Evolutionary conservation across 2,888 invertebrate genomes (phyloP), one percentile per base, ranked within the genome.

Genomic region (Perizoma affinitatum): DNA sequence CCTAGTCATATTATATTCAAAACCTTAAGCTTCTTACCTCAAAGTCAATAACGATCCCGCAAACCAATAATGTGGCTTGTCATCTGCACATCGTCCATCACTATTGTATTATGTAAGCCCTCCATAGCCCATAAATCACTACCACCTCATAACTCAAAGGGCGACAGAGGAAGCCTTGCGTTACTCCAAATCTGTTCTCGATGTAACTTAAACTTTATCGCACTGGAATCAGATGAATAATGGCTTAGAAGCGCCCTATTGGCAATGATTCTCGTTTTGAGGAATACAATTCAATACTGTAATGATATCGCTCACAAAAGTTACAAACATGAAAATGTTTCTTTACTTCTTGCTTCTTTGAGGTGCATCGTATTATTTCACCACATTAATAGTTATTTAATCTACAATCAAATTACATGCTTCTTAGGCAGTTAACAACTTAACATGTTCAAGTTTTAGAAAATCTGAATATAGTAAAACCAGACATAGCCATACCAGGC

Each of bases 61-160:
- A 67, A 79, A 75, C 76, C 82, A 80, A 83, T 83, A 84, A 79
- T 78, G 75, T 70, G 75, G 71, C 69, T 66, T 73, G 74, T 77
- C 79, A 78, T 77, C 74, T 70, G 69, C 70, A 69, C 71, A 72
- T 77, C 82, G 77, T 83, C 77, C 74, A 80, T 85, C 84, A 81
- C 82, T 83, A 87, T 83, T 80, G 80, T 80, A 73, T 73, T 73
- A 73, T 62, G 68, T 69, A 67, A 73, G 68, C 73, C 74, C 74
- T 71, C 71, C 48, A 41, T 53, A 48, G 44, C 71, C 71, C 79
- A 84, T 89, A 88, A 87, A 89, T 88, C 89, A 88, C 80, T 63
- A 68, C 70, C 64, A 74, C 73, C 77, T 83, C 82, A 82, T 86
- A 86, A 87, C 81, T 74, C 71, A 73, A 75, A 80, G 77, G 58